Percentiles rank a stretch among this genome's conserved stretches.
These are phyloP conservation scores for Coleophora deauratella DNA, from an alignment of 2,888 invertebrate species.

Conservation along the genomic window DNA sequence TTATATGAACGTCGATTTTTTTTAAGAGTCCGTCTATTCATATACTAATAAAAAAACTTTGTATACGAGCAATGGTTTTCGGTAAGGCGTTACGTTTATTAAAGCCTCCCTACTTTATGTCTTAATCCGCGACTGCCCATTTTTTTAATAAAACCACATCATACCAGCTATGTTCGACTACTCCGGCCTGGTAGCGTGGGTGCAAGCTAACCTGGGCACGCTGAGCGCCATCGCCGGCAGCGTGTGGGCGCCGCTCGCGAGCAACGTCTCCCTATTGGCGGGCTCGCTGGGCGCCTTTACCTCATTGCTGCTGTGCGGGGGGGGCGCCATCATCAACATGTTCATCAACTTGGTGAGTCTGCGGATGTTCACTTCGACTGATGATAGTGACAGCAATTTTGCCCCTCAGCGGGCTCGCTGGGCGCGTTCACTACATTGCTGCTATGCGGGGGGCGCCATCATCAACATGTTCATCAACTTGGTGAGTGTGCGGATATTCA, in stretches of 20 bases:
- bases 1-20: too few species aligned
- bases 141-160: too few species aligned
- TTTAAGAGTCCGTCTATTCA: too few species aligned
- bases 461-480: conserved; percentile 89
- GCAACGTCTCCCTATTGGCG: conserved; percentile 90
- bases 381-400: too few species aligned
- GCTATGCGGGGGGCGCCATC: conserved; percentile 90
- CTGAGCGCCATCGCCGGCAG: conserved; percentile 87
- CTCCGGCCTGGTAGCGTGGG: conserved; percentile 84
- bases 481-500: too few species aligned
- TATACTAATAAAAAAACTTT: too few species aligned
- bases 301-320: conserved; percentile 90
- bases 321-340: conserved; percentile 92
- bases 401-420: too few species aligned
- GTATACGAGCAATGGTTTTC: too few species aligned
- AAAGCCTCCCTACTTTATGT: too few species aligned
- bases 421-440: conserved; percentile 90
- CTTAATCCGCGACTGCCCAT: too few species aligned
- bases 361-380: not conserved
- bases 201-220: conserved; percentile 92
- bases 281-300: conserved; percentile 90
- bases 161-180: conserved; percentile 79
- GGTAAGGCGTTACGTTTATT: too few species aligned
- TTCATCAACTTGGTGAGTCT: conserved; percentile 83
- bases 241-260: conserved; percentile 93